Evolutionary conservation across 2,888 invertebrate species (phyloP), one percentile per base, ranked within the genome.

Genomic region (Amorpha juglandis): DNA sequence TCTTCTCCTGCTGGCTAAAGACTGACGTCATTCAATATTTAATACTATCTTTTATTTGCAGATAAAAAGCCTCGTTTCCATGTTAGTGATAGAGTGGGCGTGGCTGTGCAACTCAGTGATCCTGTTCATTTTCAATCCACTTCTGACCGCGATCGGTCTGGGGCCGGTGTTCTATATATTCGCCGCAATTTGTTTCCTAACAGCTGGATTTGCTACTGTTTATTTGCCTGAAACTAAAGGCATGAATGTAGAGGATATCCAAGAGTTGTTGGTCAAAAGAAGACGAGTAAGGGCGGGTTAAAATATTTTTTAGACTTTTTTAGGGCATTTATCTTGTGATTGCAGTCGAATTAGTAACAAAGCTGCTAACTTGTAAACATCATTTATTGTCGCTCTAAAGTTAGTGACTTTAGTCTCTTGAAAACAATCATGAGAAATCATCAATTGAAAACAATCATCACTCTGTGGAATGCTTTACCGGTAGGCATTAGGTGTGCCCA

Each of bases 151-250:
- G 0, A 74, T 89, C 1, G 89, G 88, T 0, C 71, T 89, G 45
- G 86, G 86, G 0, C 80, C 83, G 0, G 77, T 89, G 0, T 90
- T 90, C 76, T 89, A 86, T 71, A 58, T 88, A 47, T 90, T 90
- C 71, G 78, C 83, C 0, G 48, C n/a, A 0, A 69, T 83, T 16
- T 79, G 87, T 66, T 76, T 87, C 65, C 27, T 79, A 0, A 81
- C 86, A 0, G 76, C 78, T 0, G 63, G 74, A 2, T 87, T 82
- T 70, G 74, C 73, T 1, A 27, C 72, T 3, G 70, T 81, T 70
- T 82, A 70, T 69, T 63, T 83, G 12, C 88, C 88, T 0, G 89
- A 89, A 67, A 88, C 89, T 0, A 88, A 81, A 38, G 88, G 86
- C 0, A 47, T 86, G 6, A 71, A 84, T 0, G 75, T 85, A 0